A percentile compares a stretch with the other conserved stretches of the same genome.
Evolutionary conservation across 1,140 invertebrate genomes (phyloP).

Genomic region (Lasioglossum baleicum): DNA sequence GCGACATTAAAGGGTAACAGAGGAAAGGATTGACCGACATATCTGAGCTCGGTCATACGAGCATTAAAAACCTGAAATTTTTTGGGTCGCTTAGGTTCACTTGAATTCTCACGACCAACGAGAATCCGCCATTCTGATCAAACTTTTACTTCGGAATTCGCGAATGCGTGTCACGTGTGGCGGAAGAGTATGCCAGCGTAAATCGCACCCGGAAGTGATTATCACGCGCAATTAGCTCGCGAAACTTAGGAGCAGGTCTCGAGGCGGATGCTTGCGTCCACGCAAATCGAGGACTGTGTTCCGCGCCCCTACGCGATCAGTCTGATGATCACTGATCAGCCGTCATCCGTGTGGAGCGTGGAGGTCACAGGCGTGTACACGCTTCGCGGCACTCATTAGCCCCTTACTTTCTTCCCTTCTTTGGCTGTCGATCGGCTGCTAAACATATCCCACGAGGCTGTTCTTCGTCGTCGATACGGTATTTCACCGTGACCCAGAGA

Average conservation of each 20-base stretch:
- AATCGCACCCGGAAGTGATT: not conserved
- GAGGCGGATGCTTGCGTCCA: not conserved
- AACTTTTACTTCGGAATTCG: not conserved
- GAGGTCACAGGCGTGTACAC: conserved; percentile 62
- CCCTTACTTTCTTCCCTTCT: conserved; percentile 63
- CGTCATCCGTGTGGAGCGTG: conserved; percentile 36
- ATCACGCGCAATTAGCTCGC: conserved; percentile 15
- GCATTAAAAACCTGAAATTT: too few relatives aligned
- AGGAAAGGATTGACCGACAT: too few relatives aligned
- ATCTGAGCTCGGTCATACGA: too few relatives aligned
- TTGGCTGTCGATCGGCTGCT: conserved; percentile 65
- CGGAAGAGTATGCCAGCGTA: not conserved
- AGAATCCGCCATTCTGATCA: too few relatives aligned
- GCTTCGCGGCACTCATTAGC: conserved; percentile 65
- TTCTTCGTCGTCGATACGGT: conserved; percentile 37
- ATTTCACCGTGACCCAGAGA: conserved; percentile 51
- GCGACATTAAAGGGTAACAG: too few relatives aligned
- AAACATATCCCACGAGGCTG: conserved; percentile 61
- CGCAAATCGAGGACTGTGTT: not conserved
- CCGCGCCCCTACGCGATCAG: too few relatives aligned
- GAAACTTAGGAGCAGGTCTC: conserved; percentile 19
- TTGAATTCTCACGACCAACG: too few relatives aligned
- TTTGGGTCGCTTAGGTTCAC: too few relatives aligned
- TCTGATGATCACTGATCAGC: too few relatives aligned
- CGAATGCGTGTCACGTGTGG: not conserved